Base-by-base conservation (phyloP, 1,140 invertebrate genomes). In the Formica exsecta region DNA sequence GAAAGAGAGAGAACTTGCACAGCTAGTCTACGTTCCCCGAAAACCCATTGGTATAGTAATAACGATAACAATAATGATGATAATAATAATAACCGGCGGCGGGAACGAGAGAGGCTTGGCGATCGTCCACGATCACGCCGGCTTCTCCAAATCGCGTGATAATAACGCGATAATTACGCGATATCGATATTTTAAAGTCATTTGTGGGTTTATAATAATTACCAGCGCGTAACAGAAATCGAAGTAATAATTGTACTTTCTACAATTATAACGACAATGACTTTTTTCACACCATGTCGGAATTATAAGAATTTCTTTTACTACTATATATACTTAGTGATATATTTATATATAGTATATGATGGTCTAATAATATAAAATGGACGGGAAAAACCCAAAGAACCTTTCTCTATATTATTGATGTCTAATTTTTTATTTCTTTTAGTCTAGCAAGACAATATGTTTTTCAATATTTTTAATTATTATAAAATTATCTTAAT, bases 61-160 rank as follows among this genome's bases (percentile, higher is more conserved):
- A 73, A 90, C 80, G 25, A 44, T 90, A 74, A 65, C 62, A 81
- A 86, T 90, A 90, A 90, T 88, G 80, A 84, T 83, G 87, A 86
- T 90, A 90, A 85, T 90, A 87, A 86, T 77, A 87, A 89, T 84
- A 77, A 86, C 76, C 44, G 61, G 19, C 8, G 44, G 19, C 57
- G 29, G 3, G 36, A 48, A 70, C 54, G 62, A 7, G 51, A 25
- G 48, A 36, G 54, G 32, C 59, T 83, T 89, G 88, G 87, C 88
- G 65, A 77, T 71, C 76, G 76, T 89, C 88, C 84, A 89, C 41
- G 44, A 62, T 70, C 38, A n/a, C 44, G n/a, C 38, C 25, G 61
- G 11, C 25, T 59, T 32, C 85, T 66, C 54, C 6, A 22, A 41
- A 13, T 25, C 29, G n/a, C 76, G 64, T 70, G 51, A 74, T 83